Conservation (phyloP, 2,797 vertebrate genomes). For the Halcyon chelicuti region DNA sequence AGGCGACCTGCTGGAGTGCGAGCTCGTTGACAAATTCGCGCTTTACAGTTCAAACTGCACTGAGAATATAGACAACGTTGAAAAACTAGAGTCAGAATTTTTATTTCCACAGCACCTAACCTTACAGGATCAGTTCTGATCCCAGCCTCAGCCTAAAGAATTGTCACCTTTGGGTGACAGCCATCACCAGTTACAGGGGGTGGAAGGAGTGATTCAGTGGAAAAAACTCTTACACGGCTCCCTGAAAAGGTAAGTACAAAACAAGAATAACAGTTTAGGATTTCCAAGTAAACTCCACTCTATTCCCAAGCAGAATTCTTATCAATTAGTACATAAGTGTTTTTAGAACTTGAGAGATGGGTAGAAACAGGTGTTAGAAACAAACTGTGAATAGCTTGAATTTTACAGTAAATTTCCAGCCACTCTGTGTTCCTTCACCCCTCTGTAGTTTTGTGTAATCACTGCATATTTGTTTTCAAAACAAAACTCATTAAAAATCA, state of each 20-base stretch:
- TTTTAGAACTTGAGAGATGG: not conserved
- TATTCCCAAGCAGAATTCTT: not conserved
- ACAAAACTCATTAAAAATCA: not conserved
- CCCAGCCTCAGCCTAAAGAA: not conserved
- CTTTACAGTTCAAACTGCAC: not conserved
- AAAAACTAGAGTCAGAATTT: not conserved
- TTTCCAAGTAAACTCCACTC: not conserved
- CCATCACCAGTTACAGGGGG: not conserved
- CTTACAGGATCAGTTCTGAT: not conserved
- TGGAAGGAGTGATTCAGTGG: not conserved
- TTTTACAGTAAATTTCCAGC: not conserved
- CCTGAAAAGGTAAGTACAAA: not conserved
- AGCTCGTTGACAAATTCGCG: not conserved
- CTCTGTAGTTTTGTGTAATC: not conserved
- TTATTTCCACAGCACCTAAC: not conserved
- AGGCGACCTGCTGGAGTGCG: fast-evolving
- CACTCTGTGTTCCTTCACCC: not conserved
- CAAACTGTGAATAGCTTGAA: not conserved
- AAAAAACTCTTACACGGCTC: not conserved
- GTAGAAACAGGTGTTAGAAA: not conserved
- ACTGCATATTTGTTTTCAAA: not conserved
- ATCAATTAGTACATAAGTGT: not conserved
- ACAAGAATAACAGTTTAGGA: not conserved
- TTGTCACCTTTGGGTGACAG: not conserved
- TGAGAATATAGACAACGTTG: not conserved